phyloP scores from a whole-genome alignment of 2,888 invertebrate species.

The Heteromyza rotundicornis region DNA sequence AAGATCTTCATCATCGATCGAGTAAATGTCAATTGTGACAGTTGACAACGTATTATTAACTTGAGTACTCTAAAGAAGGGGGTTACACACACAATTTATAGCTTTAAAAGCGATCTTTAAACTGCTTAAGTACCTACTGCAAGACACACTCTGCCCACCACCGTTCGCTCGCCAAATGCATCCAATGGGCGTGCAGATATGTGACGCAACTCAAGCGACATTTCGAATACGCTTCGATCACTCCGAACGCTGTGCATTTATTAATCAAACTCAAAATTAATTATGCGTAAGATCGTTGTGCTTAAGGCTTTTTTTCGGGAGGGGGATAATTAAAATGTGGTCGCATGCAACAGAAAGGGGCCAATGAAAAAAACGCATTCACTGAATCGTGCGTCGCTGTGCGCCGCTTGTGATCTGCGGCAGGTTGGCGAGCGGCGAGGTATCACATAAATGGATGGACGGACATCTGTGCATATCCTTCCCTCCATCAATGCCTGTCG shows the following conservation, averaged over 20 bases:
- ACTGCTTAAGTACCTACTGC: slow-evolving; percentile 34
- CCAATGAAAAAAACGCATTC: not conserved
- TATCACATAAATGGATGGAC: slow-evolving; percentile 8
- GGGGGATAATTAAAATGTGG: slow-evolving; percentile 42
- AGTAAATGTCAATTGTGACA: slow-evolving; percentile 35
- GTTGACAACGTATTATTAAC: slow-evolving; percentile 44
- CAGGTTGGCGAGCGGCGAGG: not conserved
- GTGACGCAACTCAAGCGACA: slow-evolving; percentile 26
- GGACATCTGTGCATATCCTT: not conserved
- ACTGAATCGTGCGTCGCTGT: too few relatives aligned
- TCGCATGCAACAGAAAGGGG: slow-evolving; percentile 12
- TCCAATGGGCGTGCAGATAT: slow-evolving; percentile 30
- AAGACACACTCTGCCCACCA: too few relatives aligned
- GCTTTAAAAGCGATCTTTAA: slow-evolving; percentile 30
- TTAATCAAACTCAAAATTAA: slow-evolving; percentile 49
- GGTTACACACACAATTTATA: not conserved
- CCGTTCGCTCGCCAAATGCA: not conserved
- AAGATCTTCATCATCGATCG: slow-evolving; percentile 8
- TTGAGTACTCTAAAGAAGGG: too few relatives aligned
- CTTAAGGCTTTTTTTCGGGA: not conserved
- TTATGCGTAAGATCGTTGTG: slow-evolving; percentile 33
- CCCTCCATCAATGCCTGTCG: not conserved
- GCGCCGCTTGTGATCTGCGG: too few relatives aligned
- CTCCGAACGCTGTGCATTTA: slow-evolving; percentile 29
- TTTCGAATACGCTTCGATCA: not conserved